These are phyloP conservation scores for Gobio occitaniae DNA, from an alignment of 2,797 vertebrate genomes.

Conservation along the genomic window DNA sequence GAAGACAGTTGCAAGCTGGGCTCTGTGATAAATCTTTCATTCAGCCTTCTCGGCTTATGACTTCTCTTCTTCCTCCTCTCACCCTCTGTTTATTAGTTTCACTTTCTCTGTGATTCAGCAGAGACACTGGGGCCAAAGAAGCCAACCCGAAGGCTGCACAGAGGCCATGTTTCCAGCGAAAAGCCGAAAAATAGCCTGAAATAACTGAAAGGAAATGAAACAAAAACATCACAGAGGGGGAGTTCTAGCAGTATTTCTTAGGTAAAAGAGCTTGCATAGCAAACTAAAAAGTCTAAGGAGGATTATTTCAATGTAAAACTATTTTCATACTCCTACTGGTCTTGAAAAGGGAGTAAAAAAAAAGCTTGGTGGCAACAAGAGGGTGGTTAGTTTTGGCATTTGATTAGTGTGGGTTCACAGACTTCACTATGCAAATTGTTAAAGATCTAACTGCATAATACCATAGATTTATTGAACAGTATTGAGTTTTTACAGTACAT, in stretches of 20 bases:
- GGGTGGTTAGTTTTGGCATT: conserved; percentile 50
- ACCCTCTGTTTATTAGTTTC: neutral
- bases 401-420: conserved; percentile 63
- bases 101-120: conserved; percentile 7
- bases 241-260: conserved; percentile 36
- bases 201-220: conserved; percentile 58
- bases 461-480: conserved; percentile 68
- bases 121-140: neutral
- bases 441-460: conserved; percentile 69
- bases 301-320: conserved; percentile 51
- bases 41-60: neutral
- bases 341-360: conserved; percentile 37
- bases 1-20: conserved; percentile 29
- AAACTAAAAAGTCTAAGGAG: conserved; percentile 6
- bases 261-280: conserved; percentile 39
- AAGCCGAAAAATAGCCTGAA: conserved; percentile 48
- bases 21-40: conserved; percentile 43
- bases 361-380: conserved; percentile 12
- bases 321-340: conserved; percentile 51
- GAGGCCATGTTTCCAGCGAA: conserved; percentile 40
- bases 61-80: conserved; percentile 21
- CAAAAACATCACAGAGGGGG: conserved; percentile 47
- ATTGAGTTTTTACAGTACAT: conserved; percentile 41
- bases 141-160: neutral
- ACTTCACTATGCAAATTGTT: conserved; percentile 60